A percentile compares a stretch with the other conserved stretches of the same genome.
These are phyloP conservation scores for Sebastes matsubarae DNA, from an alignment of 2,797 vertebrate genomes.

Conservation along the genomic window DNA sequence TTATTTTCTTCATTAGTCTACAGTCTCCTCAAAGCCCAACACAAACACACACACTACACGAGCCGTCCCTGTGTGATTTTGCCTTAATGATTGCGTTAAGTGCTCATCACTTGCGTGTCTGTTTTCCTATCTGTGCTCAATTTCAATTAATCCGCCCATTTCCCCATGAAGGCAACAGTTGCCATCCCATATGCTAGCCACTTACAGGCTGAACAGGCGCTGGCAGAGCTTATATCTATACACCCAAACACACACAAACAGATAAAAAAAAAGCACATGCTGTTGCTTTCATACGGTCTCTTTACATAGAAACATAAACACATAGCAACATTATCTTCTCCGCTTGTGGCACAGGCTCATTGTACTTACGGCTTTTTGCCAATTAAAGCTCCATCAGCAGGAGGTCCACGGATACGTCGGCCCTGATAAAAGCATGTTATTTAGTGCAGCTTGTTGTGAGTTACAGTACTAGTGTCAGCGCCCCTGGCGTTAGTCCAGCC, in stretches of 20 bases:
- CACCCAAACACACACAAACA: slow-evolving; percentile 3
- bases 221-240: slow-evolving; percentile 39
- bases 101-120: slow-evolving; percentile 57
- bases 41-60: neutral
- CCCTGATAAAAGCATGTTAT: slow-evolving; percentile 25
- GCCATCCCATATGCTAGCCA: slow-evolving; percentile 66
- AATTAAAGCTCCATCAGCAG: slow-evolving; percentile 13
- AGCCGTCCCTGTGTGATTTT: slow-evolving; percentile 10
- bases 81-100: slow-evolving; percentile 55
- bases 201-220: slow-evolving; percentile 54
- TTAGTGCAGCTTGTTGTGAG: slow-evolving; percentile 22
- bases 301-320: neutral
- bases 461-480: slow-evolving; percentile 20
- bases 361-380: neutral
- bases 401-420: neutral
- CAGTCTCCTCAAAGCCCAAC: neutral
- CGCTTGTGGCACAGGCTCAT: neutral
- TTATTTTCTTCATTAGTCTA: slow-evolving; percentile 51
- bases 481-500: slow-evolving; percentile 29
- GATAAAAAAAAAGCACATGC: neutral
- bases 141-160: slow-evolving; percentile 73
- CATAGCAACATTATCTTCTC: neutral
- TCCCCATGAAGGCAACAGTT: slow-evolving; percentile 74
- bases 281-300: neutral
- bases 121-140: slow-evolving; percentile 57